These are phyloP conservation scores for Drosophila rubida DNA, from an alignment of 2,888 invertebrate species.

Conservation along the genomic window DNA sequence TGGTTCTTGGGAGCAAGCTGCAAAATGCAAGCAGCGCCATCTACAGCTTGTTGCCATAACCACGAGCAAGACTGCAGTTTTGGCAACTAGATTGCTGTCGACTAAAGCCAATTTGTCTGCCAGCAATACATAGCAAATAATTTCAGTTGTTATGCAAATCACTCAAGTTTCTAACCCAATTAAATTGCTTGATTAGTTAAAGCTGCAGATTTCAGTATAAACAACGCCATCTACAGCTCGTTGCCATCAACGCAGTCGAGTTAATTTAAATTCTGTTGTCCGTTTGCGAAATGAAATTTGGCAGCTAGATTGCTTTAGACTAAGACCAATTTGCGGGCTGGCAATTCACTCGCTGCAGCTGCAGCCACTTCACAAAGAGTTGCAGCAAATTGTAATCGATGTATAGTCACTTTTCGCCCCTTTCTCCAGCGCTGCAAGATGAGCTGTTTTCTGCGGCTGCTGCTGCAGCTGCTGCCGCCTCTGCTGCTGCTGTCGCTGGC, in stretches of 20 bases:
- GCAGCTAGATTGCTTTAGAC: not conserved
- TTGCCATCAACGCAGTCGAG: not conserved
- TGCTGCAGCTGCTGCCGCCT: conserved; percentile 42
- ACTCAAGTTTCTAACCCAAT: too few species aligned
- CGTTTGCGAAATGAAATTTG: not conserved
- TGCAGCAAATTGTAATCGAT: too few species aligned
- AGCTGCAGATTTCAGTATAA: too few species aligned
- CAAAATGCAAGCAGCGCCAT: too few species aligned
- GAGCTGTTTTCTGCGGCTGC: conserved; percentile 13
- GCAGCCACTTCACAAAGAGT: too few species aligned
- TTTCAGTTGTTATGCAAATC: too few species aligned
- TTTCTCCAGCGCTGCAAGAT: conserved; percentile 22
- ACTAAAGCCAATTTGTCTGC: too few species aligned
- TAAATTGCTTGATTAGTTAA: not conserved
- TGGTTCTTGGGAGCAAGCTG: too few species aligned
- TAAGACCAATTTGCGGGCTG: not conserved
- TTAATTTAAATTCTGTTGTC: not conserved
- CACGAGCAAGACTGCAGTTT: too few species aligned
- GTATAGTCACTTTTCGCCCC: not conserved
- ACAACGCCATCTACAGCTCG: not conserved
- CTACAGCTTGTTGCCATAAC: too few species aligned
- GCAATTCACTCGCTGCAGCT: not conserved
- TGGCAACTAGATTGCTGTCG: too few species aligned
- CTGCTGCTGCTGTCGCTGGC: conserved; percentile 15
- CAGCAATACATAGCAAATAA: too few species aligned